phyloP scores from a whole-genome alignment of 2,797 vertebrate species.

The Danio albolineatus region DNA sequence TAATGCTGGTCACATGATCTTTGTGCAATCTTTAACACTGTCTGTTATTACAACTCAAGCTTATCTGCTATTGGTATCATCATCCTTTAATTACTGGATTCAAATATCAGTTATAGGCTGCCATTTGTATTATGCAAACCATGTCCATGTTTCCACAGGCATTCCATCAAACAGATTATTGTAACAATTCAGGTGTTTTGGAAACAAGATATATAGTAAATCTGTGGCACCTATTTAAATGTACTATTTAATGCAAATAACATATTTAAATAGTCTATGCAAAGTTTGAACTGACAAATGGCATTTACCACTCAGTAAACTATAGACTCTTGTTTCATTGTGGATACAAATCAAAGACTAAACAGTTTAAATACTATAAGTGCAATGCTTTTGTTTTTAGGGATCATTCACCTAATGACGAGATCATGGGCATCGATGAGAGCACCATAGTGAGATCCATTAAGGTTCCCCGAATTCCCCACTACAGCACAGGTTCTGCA shows the following conservation, averaged over 20 bases:
- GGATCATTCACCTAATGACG: slow-evolving; percentile 71
- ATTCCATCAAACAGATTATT: background rate
- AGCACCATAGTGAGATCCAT: slow-evolving; percentile 65
- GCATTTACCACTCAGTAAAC: background rate
- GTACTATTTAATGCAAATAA: background rate
- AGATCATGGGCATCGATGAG: slow-evolving; percentile 72
- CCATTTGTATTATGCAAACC: background rate
- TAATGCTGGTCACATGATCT: background rate
- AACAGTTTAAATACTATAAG: too few relatives aligned
- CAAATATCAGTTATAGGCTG: background rate
- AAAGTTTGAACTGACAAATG: slow-evolving; percentile 21
- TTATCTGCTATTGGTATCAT: background rate
- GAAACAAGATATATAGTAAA: background rate
- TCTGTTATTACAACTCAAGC: background rate
- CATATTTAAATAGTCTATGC: slow-evolving; percentile 16
- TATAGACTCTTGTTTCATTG: background rate
- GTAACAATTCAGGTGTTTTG: background rate
- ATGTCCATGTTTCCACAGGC: background rate
- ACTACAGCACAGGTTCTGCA: slow-evolving; percentile 81
- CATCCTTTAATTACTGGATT: background rate
- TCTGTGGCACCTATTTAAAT: slow-evolving; percentile 15
- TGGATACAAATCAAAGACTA: background rate
- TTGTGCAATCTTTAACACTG: background rate
- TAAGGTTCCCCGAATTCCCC: slow-evolving; percentile 81
- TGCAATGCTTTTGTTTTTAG: background rate